Evolutionary conservation across 1,140 invertebrate species (phyloP).

Genomic region (Drosophila ananassae): DNA sequence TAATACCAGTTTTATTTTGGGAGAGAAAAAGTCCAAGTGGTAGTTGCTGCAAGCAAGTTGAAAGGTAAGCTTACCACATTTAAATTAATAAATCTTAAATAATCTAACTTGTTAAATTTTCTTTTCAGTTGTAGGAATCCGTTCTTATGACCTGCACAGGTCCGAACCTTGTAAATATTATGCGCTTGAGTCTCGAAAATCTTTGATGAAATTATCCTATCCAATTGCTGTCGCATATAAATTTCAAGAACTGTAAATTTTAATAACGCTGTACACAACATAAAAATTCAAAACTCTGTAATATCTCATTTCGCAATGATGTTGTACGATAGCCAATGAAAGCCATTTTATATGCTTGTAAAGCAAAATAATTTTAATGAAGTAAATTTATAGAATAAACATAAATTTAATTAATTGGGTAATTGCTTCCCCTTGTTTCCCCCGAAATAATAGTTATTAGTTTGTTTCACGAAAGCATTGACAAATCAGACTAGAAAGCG

Average conservation of each 20-base stretch:
- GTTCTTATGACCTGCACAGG: conserved; percentile 42
- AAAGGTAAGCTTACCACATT: conserved; percentile 19
- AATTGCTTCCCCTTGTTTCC: background rate
- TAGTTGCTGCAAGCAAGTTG: conserved; percentile 27
- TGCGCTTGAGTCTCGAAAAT: conserved; percentile 34
- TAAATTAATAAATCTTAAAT: no score
- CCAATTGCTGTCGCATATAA: conserved; percentile 66
- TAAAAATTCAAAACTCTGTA: conserved; percentile 24
- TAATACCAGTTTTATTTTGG: conserved; percentile 37
- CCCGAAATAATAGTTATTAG: background rate
- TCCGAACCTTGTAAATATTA: conserved; percentile 51
- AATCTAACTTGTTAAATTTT: background rate
- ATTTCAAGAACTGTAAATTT: conserved; percentile 69
- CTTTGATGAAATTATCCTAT: conserved; percentile 32
- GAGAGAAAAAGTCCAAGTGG: conserved; percentile 26
- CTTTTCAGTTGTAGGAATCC: conserved; percentile 55
- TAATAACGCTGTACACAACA: conserved; percentile 40
- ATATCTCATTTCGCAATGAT: conserved; percentile 18
- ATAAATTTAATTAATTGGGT: conserved; percentile 1
- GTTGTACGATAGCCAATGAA: conserved; percentile 48
- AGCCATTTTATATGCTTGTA: conserved; percentile 67
- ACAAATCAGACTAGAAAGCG: conserved; percentile 60
- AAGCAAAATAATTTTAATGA: conserved; percentile 62
- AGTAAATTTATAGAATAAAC: conserved; percentile 32
- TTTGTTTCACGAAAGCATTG: conserved; percentile 55